phyloP scores from a whole-genome alignment of 2,888 invertebrate species.

The Listrodromus nycthemerus region DNA sequence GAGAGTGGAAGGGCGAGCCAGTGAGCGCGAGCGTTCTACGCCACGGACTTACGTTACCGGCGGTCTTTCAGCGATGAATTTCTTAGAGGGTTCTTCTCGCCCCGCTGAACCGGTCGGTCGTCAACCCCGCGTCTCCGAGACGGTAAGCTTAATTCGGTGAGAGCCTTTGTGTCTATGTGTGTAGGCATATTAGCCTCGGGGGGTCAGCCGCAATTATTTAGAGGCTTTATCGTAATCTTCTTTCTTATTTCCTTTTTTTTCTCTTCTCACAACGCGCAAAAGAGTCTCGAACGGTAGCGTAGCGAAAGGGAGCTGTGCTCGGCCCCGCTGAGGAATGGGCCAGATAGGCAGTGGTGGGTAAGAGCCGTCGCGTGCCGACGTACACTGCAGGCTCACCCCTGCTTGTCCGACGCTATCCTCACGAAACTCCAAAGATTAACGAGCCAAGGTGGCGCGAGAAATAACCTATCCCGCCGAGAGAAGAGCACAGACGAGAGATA shows the following conservation, averaged over 20 bases:
- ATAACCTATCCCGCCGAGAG: constrained; percentile 77
- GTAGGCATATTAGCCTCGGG: constrained; percentile 73
- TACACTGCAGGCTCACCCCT: constrained; percentile 76
- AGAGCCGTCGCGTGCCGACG: constrained; percentile 79
- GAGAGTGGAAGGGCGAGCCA: background rate
- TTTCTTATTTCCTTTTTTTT: constrained; percentile 2
- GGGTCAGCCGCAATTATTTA: constrained; percentile 79
- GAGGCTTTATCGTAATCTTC: constrained; percentile 78
- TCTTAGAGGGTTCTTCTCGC: constrained; percentile 29
- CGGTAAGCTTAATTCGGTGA: constrained; percentile 54
- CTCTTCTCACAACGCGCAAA: constrained; percentile 75
- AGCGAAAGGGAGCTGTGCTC: constrained; percentile 40
- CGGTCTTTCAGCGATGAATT: constrained; percentile 55
- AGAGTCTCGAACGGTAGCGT: constrained; percentile 68
- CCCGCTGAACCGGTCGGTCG: constrained; percentile 31
- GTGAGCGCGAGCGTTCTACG: background rate
- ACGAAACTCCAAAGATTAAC: constrained; percentile 82
- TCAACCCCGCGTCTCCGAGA: constrained; percentile 42
- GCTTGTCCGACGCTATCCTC: constrained; percentile 80
- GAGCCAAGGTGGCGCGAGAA: constrained; percentile 81
- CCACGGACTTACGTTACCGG: background rate
- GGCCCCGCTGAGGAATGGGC: constrained; percentile 78
- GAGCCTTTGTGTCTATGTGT: constrained; percentile 36
- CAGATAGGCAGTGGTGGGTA: constrained; percentile 76
- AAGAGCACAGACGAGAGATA: constrained; percentile 52